phyloP scores from a whole-genome alignment of 2,888 invertebrate genomes.

The Calameuta idolon region DNA sequence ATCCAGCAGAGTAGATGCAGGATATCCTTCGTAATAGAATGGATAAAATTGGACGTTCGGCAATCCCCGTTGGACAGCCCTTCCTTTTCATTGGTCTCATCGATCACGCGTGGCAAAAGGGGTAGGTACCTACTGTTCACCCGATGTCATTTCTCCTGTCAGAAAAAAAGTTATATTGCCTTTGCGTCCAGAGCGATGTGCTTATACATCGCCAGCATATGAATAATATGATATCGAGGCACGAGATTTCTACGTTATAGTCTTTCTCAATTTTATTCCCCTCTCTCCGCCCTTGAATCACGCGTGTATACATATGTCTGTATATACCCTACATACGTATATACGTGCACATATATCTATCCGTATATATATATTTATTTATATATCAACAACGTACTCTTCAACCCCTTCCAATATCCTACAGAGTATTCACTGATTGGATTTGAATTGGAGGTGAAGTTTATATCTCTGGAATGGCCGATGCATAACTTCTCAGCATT shows the following conservation, averaged over 20 bases:
- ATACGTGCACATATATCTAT: background rate
- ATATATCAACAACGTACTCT: background rate
- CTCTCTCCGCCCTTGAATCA: background rate
- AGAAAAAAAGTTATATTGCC: constrained; percentile 50
- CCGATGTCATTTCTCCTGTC: constrained; percentile 15
- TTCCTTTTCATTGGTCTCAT: background rate
- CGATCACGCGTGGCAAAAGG: constrained; percentile 11
- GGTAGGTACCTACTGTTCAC: background rate
- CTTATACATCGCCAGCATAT: constrained; percentile 45
- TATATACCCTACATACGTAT: background rate
- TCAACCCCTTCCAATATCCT: constrained; percentile 17
- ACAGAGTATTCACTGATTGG: constrained; percentile 51
- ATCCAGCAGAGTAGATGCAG: background rate
- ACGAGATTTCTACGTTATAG: constrained; percentile 14
- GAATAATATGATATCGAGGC: constrained; percentile 51
- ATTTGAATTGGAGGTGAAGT: constrained; percentile 51
- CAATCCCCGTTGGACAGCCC: constrained; percentile 9
- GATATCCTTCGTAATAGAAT: background rate
- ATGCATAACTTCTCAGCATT: background rate
- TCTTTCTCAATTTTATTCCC: constrained; percentile 27
- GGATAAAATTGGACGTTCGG: constrained; percentile 9
- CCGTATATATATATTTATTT: background rate
- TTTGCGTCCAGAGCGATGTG: constrained; percentile 45
- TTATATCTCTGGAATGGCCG: constrained; percentile 21
- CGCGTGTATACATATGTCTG: background rate